These are phyloP conservation scores for Lathamus discolor DNA, from an alignment of 2,113 vertebrate species.

Conservation along the genomic window DNA sequence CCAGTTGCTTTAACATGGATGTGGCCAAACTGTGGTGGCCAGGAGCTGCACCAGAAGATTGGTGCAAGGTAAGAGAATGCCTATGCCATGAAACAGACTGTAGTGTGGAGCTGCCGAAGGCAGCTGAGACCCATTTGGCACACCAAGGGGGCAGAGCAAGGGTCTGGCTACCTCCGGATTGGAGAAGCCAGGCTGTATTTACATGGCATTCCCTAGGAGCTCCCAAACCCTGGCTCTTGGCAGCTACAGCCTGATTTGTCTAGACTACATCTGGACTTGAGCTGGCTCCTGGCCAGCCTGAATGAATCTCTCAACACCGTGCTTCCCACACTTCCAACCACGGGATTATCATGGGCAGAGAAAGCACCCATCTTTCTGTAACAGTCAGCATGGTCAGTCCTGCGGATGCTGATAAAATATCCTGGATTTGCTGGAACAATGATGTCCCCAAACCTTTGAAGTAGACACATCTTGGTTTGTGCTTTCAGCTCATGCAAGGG, in stretches of 20 bases:
- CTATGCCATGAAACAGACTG: neutral
- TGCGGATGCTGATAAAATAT: neutral
- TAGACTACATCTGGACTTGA: conserved; percentile 43
- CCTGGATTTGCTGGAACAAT: neutral
- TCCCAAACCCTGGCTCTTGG: neutral
- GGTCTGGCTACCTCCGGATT: neutral
- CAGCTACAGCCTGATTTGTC: conserved; percentile 31
- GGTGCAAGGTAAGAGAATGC: accelerated
- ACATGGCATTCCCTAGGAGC: accelerated
- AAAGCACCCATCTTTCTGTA: neutral
- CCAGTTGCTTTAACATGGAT: neutral
- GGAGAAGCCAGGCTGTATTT: conserved; percentile 1
- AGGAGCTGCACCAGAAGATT: neutral
- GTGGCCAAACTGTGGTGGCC: accelerated
- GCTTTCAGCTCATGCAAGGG: neutral
- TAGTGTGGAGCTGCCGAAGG: accelerated
- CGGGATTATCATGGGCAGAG: conserved; percentile 11
- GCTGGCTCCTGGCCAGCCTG: conserved; percentile 19
- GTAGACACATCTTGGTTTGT: neutral
- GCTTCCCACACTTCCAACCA: neutral
- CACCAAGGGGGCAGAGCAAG: neutral
- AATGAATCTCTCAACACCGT: conserved; percentile 26
- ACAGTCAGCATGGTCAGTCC: neutral
- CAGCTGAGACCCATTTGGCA: neutral
- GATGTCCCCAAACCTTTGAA: neutral